A percentile compares a stretch with the other conserved stretches of the same genome.
Conservation (phyloP, 1,140 invertebrate genomes). For the Caenorhabditis remanei region DNA sequence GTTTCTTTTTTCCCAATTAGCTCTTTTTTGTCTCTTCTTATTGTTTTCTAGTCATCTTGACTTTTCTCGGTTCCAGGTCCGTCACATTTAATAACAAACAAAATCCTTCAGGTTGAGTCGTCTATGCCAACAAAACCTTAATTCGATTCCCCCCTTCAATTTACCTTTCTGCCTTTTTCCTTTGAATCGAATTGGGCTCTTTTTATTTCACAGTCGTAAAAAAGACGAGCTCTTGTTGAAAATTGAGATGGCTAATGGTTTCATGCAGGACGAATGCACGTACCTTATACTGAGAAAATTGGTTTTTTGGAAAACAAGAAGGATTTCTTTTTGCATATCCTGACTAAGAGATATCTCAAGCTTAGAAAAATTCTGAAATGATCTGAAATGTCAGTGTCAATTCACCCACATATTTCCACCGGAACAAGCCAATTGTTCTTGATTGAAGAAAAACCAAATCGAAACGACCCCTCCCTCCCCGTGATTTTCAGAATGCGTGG, state of each 20-base stretch:
- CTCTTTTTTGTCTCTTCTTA: neutral
- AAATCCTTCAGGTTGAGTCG: constrained; percentile 36
- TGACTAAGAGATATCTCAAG: neutral
- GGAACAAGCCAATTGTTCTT: neutral
- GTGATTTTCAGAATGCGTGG: neutral
- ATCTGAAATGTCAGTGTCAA: constrained; percentile 4
- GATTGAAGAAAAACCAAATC: neutral
- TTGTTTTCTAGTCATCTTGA: neutral
- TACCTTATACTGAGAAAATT: constrained; percentile 26
- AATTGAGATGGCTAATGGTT: constrained; percentile 50
- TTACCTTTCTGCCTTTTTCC: constrained; percentile 26
- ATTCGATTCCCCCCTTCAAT: constrained; percentile 32
- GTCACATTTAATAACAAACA: constrained; percentile 44
- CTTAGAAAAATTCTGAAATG: neutral
- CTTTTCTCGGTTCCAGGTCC: neutral
- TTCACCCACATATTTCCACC: neutral
- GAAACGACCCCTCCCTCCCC: neutral
- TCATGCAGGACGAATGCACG: neutral
- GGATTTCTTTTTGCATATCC: neutral
- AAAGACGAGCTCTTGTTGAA: neutral
- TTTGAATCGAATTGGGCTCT: constrained; percentile 10
- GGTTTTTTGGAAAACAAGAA: neutral
- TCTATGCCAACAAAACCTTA: neutral
- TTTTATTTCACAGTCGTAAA: constrained; percentile 46
- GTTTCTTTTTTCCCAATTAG: neutral